Evolutionary conservation across 2,797 vertebrate genomes (phyloP), one percentile per base, ranked within the genome.

Genomic region (Crocodylus rhombifer): DNA sequence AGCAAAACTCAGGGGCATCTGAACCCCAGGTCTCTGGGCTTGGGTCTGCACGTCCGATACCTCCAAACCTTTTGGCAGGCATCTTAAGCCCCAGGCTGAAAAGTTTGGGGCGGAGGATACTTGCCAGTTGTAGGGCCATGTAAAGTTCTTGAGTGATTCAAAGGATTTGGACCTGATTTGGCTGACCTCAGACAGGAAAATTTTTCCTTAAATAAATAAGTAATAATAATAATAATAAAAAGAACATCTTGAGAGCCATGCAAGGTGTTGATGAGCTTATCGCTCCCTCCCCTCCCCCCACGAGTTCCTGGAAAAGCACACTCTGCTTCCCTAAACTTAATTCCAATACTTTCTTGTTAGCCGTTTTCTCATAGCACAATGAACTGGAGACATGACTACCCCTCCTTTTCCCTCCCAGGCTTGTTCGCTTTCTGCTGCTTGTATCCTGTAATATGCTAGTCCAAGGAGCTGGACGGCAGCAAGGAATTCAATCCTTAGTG

Each of bases 211-310:
- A 56, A 57, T 36, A 36, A 11, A 28, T 12, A 58, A 20, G n/a
- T n/a, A n/a, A 11, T 36, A 56, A 26, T 83, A 56, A 62, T 76
- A 77, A 57, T 51, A 56, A 30, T 36, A 58, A 79, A 71, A 4
- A 3, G 33, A 69, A 15, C 2, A 3, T 77, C 26, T 12, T 13
- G 36, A 26, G 36, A 73, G 4, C 21, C 21, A 26, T 9, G 51
- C 76, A 88, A 95, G 88, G 93, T 95, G 82, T 42, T 69, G 89
- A 42, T 96, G 94, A 93, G 26, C 55, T 5, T 21, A 73, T 11
- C 9, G 42, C 8, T 9, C 42, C 92, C 93, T 94, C 95, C 95
- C 88, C 93, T 9, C 36, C 92, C 94, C 94, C 95, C 95, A 86
- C 93, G 60, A 21, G 55, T 30, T 80, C 67, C 4, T 26, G 73